Evolutionary conservation across 2,113 vertebrate species (phyloP).

Genomic region (Apodemus speciosus): DNA sequence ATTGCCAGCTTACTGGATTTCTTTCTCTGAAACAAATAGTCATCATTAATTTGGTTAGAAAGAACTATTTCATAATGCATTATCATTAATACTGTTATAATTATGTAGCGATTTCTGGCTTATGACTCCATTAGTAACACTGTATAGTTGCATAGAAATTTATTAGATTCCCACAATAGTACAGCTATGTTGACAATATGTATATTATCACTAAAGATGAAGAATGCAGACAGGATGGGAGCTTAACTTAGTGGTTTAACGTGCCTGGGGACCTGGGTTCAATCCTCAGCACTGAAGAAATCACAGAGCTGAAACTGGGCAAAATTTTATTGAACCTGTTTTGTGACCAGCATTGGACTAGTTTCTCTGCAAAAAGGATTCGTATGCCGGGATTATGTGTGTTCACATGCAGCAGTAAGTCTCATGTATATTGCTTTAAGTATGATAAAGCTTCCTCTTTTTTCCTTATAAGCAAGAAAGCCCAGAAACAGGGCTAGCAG

Average conservation of each 20-base stretch:
- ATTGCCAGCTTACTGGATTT: background rate
- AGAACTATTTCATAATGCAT: background rate
- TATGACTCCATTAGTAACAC: background rate
- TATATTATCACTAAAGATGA: background rate
- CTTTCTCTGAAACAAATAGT: background rate
- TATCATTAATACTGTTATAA: conserved; percentile 9
- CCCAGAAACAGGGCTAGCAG: background rate
- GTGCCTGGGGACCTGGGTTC: background rate
- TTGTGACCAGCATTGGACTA: background rate
- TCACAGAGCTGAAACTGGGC: background rate
- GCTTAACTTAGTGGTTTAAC: background rate
- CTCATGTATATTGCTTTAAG: background rate
- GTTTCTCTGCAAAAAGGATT: background rate
- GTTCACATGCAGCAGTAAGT: background rate
- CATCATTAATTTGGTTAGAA: background rate
- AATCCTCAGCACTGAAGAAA: background rate
- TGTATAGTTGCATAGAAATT: conserved; percentile 9
- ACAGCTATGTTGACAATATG: background rate
- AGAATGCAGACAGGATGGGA: background rate
- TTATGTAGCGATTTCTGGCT: background rate
- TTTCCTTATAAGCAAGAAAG: background rate
- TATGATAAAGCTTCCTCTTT: background rate
- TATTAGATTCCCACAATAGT: background rate
- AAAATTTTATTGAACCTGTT: background rate
- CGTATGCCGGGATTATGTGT: background rate